Evolutionary conservation across 2,888 invertebrate genomes (phyloP), one percentile per base, ranked within the genome.

Genomic region (Campoplex nolae): DNA sequence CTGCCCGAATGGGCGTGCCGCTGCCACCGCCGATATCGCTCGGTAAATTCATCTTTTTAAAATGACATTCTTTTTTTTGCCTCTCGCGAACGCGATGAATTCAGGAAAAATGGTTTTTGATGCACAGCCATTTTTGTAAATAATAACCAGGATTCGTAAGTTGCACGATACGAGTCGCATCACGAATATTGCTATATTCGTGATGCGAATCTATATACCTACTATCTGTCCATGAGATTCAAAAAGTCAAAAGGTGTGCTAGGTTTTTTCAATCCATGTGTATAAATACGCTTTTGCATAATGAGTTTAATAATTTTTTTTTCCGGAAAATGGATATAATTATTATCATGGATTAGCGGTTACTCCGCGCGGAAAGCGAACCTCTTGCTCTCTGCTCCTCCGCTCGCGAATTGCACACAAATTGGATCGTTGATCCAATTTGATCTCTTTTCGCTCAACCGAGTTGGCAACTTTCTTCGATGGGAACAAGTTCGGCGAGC

Each of bases 341-440:
- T 23, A 23, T 23, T 23, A 23, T 23, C 56, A 16, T 16, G 54
- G 56, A 42, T 70, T 70, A 45, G 58, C 56, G 56, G n/a, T 23
- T 32, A 65, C 51, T 76, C 70, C 73, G 18, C 73, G 18, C 23
- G 23, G 45, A 48, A 67, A 74, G 54, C 48, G 73, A 74, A 77
- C 56, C 71, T 73, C 71, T 77, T 73, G 71, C 70, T 18, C 45
- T 23, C 23, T 23, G 23, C 23, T 23, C 23, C 0, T 23, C 23
- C 23, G 23, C 23, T 23, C 23, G 23, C 23, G 23, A 23, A 23
- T 23, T 23, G 23, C 79, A 45, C 71, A 38, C n/a, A n/a, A n/a
- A n/a, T n/a, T n/a, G 28, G 70, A 75, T 88, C 85, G 85, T 88
- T 90, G 88, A 90, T 88, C 83, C 87, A 89, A 88, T 90, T 90